phyloP scores from a whole-genome alignment of 64 coral and sea anemone species.

The Actinia equina region DNA sequence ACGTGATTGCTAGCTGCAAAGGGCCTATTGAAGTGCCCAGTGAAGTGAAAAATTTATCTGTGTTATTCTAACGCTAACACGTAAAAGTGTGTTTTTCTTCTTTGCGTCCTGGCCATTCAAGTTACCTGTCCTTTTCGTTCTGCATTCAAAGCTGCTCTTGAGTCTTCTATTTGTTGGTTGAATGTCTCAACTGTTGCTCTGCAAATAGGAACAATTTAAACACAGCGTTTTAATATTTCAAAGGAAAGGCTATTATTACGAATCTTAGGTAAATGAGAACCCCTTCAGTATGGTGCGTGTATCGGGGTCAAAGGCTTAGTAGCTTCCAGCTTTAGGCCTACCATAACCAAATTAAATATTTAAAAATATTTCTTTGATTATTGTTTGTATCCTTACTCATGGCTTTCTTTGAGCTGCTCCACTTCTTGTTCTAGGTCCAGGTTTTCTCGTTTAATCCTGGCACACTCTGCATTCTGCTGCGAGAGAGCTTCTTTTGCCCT shows the following conservation, averaged over 20 bases:
- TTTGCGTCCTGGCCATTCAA: background rate
- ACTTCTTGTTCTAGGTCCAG: conserved; percentile 61
- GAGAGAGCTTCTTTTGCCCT: conserved; percentile 34
- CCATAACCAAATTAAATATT: no score
- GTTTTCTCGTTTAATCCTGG: conserved; percentile 59
- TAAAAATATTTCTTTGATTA: no score
- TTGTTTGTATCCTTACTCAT: conserved; percentile 36
- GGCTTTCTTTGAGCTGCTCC: conserved; percentile 61
- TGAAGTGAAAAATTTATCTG: no score
- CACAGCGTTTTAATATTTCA: background rate
- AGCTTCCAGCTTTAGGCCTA: no score
- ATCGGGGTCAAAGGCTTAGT: no score
- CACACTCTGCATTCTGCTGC: conserved; percentile 45
- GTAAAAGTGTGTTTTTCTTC: no score
- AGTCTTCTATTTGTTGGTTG: conserved; percentile 87
- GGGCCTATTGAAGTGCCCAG: no score
- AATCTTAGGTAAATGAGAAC: background rate
- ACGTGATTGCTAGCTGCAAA: no score
- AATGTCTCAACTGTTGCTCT: conserved; percentile 81
- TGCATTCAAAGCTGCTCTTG: conserved; percentile 55
- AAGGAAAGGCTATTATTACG: background rate
- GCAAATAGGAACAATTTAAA: background rate
- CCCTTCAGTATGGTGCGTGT: no score
- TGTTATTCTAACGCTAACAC: no score
- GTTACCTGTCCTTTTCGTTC: conserved; percentile 92